phyloP scores from a whole-genome alignment of 2,797 vertebrate genomes.

The Fistularia tabacaria region DNA sequence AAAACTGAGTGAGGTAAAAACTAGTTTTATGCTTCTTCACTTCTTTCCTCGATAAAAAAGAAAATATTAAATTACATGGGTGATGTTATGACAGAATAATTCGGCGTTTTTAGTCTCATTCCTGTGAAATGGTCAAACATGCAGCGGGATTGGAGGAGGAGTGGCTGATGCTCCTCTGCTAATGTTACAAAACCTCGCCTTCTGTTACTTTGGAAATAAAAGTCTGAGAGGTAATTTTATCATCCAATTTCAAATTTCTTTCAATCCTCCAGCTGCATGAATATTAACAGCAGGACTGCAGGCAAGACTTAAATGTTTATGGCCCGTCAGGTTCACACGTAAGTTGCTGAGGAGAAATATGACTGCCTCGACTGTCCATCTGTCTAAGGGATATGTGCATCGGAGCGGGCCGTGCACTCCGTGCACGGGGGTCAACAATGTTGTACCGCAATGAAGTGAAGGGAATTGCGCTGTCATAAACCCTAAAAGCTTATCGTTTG shows the following conservation, averaged over 20 bases:
- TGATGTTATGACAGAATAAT: too few species aligned
- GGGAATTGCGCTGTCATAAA: constrained; percentile 15
- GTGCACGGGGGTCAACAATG: constrained; percentile 32
- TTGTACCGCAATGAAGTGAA: constrained; percentile 26
- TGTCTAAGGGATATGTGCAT: constrained; percentile 55
- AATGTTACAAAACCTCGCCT: constrained; percentile 16
- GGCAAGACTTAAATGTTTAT: constrained; percentile 37
- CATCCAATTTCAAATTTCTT: constrained; percentile 44
- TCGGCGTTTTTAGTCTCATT: too few species aligned
- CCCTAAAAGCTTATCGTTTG: constrained; percentile 13
- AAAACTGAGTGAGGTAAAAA: too few species aligned
- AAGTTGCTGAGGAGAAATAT: constrained; percentile 42
- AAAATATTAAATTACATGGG: not conserved
- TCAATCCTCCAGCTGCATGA: constrained; percentile 48
- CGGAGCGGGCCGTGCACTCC: constrained; percentile 42
- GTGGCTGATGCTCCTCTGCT: constrained; percentile 8
- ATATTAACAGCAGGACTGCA: constrained; percentile 54
- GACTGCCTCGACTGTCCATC: constrained; percentile 39
- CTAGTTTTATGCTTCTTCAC: too few species aligned
- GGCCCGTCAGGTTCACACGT: constrained; percentile 33
- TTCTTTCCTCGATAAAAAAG: not conserved
- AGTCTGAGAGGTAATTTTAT: constrained; percentile 44
- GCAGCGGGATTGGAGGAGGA: not conserved
- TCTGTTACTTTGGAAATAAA: constrained; percentile 5
- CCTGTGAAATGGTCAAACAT: too few species aligned